phyloP scores from a whole-genome alignment of 2,888 invertebrate genomes.

The Machimus rusticus region DNA sequence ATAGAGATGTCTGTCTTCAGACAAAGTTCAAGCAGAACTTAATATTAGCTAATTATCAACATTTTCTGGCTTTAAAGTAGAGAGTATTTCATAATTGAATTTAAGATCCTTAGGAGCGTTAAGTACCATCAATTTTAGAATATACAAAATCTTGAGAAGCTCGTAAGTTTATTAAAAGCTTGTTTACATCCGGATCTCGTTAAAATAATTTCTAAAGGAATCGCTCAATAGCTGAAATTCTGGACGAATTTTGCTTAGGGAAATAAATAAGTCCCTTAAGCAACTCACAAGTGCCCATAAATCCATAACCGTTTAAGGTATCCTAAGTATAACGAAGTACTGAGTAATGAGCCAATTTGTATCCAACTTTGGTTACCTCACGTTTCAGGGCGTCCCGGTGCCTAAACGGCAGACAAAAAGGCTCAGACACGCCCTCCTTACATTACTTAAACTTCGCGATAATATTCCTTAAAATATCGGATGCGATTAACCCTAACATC shows the following conservation, averaged over 20 bases:
- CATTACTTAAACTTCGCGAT: slow-evolving; percentile 11
- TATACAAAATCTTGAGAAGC: background rate
- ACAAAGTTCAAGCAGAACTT: too few species aligned
- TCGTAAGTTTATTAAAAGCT: background rate
- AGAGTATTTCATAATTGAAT: background rate
- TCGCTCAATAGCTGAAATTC: background rate
- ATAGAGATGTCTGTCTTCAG: too few species aligned
- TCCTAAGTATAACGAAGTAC: background rate
- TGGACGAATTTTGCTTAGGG: background rate
- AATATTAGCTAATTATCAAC: background rate
- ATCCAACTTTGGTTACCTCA: background rate
- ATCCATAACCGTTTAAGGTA: background rate
- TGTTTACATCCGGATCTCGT: background rate
- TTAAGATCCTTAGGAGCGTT: background rate
- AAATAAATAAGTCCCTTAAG: background rate
- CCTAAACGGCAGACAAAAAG: background rate
- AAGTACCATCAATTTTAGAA: background rate
- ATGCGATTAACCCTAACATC: slow-evolving; percentile 13
- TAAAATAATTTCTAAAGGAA: background rate
- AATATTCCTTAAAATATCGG: slow-evolving; percentile 23
- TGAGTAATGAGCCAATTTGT: background rate
- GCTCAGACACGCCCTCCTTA: background rate
- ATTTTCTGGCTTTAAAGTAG: background rate
- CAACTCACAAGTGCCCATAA: background rate
- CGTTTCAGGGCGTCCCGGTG: background rate